Percentiles rank a stretch among this genome's conserved stretches.
Evolutionary conservation across 2,797 vertebrate species (phyloP).

Genomic region (Lagothrix lagotricha): DNA sequence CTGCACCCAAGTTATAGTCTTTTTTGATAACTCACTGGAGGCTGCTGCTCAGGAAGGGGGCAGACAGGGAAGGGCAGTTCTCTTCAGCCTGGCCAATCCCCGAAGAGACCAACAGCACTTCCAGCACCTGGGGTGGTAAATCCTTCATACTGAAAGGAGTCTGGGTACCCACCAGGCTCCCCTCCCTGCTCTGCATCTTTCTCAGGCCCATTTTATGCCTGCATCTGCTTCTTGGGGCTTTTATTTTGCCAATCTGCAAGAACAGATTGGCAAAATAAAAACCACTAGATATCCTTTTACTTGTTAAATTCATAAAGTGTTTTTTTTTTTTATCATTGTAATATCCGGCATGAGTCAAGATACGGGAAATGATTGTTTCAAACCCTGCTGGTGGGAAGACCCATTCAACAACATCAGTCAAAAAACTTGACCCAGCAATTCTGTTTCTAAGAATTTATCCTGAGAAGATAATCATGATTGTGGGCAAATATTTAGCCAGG

Average conservation of each 20-base stretch:
- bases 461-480: not conserved
- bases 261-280: not conserved
- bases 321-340: not conserved
- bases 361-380: not conserved
- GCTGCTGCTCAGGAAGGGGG: not conserved
- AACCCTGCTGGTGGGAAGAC: not conserved
- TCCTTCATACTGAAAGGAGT: not conserved
- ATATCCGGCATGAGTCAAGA: not conserved
- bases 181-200: not conserved
- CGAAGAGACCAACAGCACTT: not conserved
- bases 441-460: not conserved
- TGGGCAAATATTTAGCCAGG: not conserved
- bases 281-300: not conserved
- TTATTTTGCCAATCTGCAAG: not conserved
- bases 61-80: not conserved
- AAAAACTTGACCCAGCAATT: not conserved
- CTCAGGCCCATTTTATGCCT: not conserved
- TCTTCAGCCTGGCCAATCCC: not conserved
- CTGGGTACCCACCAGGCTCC: too few species aligned
- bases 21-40: not conserved
- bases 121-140: not conserved
- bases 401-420: not conserved
- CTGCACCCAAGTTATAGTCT: too few species aligned
- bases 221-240: not conserved
- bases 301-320: not conserved